Conservation (phyloP, 2,888 invertebrate species). For the Entomobrya proxima region DNA sequence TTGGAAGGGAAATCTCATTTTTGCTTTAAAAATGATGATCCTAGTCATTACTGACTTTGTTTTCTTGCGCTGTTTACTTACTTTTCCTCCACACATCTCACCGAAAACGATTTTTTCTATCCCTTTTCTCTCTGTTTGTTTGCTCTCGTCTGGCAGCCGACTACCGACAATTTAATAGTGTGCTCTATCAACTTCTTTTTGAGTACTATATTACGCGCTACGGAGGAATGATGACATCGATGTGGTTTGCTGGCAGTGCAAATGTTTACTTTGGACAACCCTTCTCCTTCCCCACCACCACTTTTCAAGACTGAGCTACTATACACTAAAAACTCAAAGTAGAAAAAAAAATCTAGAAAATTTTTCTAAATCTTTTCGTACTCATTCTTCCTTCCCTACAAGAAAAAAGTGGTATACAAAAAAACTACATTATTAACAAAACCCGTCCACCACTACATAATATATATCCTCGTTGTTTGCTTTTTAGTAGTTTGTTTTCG, state of each 20-base stretch:
- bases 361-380: not conserved
- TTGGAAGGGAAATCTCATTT: no score
- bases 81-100: not conserved
- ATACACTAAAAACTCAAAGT: not conserved
- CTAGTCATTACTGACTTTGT: not conserved
- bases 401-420: no score
- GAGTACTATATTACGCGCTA: no score
- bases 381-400: no score
- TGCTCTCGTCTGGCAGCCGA: not conserved
- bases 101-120: not conserved
- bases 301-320: not conserved
- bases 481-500: not conserved
- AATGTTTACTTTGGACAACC: conserved; percentile 66
- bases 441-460: no score
- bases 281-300: not conserved
- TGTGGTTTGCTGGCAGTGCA: conserved; percentile 55
- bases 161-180: conserved; percentile 29
- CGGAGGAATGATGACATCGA: conserved; percentile 17
- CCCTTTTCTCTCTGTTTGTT: conserved; percentile 22
- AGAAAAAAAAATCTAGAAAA: not conserved
- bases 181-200: not conserved
- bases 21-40: not conserved
- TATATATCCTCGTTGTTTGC: no score
- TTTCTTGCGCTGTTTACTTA: not conserved
- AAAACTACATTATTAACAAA: no score